These are phyloP conservation scores for Trisateles emortualis DNA, from an alignment of 2,888 invertebrate genomes.

Conservation along the genomic window DNA sequence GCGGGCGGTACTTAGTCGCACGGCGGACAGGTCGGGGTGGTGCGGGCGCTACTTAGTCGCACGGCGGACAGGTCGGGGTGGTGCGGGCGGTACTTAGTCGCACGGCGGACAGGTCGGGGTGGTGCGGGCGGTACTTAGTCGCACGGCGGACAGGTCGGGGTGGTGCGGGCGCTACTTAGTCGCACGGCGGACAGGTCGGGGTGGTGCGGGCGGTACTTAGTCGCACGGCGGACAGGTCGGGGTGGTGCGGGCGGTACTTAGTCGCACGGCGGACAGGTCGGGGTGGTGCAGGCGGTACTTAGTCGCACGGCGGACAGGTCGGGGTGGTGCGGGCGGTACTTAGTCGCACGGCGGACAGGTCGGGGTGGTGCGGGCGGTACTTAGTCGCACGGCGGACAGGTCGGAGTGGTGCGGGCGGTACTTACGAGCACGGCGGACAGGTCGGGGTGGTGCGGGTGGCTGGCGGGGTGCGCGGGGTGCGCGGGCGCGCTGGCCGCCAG, in stretches of 20 bases:
- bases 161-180: conserved; percentile 40
- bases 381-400: conserved; percentile 61
- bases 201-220: too few relatives aligned
- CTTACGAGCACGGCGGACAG: conserved; percentile 62
- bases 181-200: too few relatives aligned
- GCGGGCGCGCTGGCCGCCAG: conserved; percentile 89
- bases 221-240: too few relatives aligned
- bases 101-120: too few relatives aligned
- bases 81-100: too few relatives aligned
- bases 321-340: conserved; percentile 54
- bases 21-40: conserved; percentile 97
- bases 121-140: conserved; percentile 54
- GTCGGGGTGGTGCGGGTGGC: conserved; percentile 47
- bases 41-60: too few relatives aligned
- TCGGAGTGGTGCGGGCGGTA: conserved; percentile 45
- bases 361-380: too few relatives aligned
- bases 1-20: too few relatives aligned
- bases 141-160: conserved; percentile 57
- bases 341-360: too few relatives aligned
- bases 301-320: conserved; percentile 45
- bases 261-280: conserved; percentile 60
- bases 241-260: too few relatives aligned
- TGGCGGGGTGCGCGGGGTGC: conserved; percentile 43
- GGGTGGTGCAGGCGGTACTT: conserved; percentile 50
- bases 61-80: too few relatives aligned